Evolutionary conservation across 2,113 vertebrate species (phyloP).

Genomic region (Barnardius zonarius): DNA sequence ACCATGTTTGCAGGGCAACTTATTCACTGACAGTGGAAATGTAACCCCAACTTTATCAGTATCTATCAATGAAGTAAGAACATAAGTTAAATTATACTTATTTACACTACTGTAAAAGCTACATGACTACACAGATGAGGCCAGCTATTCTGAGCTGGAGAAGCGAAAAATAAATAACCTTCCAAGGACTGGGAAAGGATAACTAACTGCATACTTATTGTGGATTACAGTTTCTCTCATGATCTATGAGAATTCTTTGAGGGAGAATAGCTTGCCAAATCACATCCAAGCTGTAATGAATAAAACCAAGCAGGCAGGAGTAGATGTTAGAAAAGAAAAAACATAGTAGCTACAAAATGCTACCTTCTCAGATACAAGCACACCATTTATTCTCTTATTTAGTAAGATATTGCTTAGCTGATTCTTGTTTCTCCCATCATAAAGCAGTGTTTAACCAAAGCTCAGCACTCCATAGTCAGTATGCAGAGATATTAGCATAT

Average conservation of each 20-base stretch:
- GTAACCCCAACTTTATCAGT: background rate
- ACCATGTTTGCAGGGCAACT: background rate
- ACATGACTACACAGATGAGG: background rate
- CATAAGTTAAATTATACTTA: background rate
- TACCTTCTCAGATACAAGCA: background rate
- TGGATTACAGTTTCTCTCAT: background rate
- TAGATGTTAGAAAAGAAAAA: background rate
- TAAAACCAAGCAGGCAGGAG: background rate
- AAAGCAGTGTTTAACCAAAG: background rate
- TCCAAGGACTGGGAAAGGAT: background rate
- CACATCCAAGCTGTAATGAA: background rate
- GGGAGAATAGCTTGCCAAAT: background rate
- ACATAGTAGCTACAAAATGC: accelerated
- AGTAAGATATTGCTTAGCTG: accelerated
- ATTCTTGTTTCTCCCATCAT: background rate
- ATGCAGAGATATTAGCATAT: accelerated
- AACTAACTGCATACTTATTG: background rate
- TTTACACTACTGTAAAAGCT: background rate
- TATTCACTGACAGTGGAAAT: background rate
- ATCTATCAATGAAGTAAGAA: background rate
- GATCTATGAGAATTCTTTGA: background rate
- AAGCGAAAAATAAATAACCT: background rate
- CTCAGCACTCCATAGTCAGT: accelerated
- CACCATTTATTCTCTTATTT: background rate
- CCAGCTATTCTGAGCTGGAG: background rate